Evolutionary conservation across 2,797 vertebrate genomes (phyloP).

Genomic region (Labeo calbasu): DNA sequence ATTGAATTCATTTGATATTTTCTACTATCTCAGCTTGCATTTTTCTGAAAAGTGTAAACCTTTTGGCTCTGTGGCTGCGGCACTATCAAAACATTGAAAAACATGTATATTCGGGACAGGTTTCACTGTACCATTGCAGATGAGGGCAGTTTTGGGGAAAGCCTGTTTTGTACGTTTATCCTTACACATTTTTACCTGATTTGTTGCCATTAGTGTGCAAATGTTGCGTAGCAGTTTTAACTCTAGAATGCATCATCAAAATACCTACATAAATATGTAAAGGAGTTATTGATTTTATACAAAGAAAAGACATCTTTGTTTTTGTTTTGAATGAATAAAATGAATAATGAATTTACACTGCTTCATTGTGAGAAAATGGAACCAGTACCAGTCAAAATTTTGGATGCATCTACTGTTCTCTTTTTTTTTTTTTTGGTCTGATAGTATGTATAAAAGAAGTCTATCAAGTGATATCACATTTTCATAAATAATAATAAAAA

Average conservation of each 20-base stretch:
- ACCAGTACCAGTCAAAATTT: no score
- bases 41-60: neutral
- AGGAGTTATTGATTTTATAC: neutral
- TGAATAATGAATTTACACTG: neutral
- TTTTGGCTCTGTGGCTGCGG: no score
- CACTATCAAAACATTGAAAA: neutral
- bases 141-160: neutral
- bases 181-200: neutral
- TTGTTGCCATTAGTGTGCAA: neutral
- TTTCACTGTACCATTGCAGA: neutral
- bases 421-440: no score
- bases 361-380: neutral
- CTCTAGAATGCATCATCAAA: neutral
- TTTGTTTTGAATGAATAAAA: neutral
- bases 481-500: no score
- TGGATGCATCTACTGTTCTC: no score
- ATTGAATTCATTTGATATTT: constrained; percentile 18
- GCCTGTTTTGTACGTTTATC: neutral
- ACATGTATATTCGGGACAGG: neutral
- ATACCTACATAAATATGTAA: neutral
- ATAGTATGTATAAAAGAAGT: no score
- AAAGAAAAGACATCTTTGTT: neutral
- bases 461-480: no score
- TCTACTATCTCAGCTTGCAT: neutral
- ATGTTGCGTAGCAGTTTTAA: neutral